phyloP scores from a whole-genome alignment of 2,888 invertebrate genomes.

The Plusia festucae region DNA sequence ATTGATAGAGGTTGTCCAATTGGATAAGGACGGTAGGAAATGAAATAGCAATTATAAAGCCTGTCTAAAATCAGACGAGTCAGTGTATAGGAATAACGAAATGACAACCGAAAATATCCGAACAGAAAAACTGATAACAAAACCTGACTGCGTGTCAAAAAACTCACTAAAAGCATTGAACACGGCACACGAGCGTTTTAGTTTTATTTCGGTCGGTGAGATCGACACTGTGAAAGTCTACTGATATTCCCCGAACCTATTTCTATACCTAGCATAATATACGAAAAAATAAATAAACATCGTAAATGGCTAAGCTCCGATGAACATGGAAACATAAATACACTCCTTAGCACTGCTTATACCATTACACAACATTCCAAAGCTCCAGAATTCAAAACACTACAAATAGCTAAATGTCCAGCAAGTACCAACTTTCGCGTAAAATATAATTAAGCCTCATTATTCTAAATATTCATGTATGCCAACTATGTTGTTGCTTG shows the following conservation, averaged over 20 bases:
- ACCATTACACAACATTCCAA: constrained; percentile 19
- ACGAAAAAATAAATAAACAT: neutral
- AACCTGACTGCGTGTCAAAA: constrained; percentile 3
- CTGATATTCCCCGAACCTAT: neutral
- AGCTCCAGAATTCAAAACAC: constrained; percentile 10
- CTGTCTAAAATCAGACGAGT: neutral
- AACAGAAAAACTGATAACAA: neutral
- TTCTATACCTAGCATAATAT: neutral
- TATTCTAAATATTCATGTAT: constrained; percentile 29
- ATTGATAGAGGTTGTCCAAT: no score
- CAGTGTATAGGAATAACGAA: neutral
- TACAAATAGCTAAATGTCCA: constrained; percentile 27
- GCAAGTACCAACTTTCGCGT: constrained; percentile 26
- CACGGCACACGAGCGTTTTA: neutral
- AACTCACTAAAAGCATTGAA: constrained; percentile 8
- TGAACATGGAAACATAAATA: neutral
- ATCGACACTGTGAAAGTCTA: neutral
- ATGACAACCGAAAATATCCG: neutral
- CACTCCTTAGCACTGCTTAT: no score
- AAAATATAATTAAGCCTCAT: constrained; percentile 36
- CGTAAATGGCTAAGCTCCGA: neutral
- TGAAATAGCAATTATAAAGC: neutral
- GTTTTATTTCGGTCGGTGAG: neutral
- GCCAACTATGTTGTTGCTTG: constrained; percentile 23
- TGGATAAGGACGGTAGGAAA: no score